Evolutionary conservation across 2,797 vertebrate genomes (phyloP).

Genomic region (Chaunax sp.): DNA sequence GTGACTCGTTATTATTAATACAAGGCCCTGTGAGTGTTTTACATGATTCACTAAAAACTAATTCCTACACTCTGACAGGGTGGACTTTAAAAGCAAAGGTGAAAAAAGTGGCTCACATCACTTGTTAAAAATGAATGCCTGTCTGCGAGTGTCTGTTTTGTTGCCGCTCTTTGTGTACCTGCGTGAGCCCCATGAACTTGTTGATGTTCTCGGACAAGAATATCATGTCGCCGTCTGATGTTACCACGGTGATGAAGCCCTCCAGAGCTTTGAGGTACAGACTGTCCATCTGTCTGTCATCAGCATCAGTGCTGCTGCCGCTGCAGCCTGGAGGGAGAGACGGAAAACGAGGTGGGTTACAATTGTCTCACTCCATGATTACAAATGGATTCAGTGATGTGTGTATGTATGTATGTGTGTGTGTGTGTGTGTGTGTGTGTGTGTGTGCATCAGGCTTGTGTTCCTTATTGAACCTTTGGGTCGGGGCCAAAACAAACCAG

Average conservation of each 20-base stretch:
- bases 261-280: slow-evolving; percentile 96
- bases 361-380: not conserved
- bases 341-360: not conserved
- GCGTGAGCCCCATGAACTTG: slow-evolving; percentile 97
- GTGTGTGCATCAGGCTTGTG: slow-evolving; percentile 39
- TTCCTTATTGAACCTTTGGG: slow-evolving; percentile 73
- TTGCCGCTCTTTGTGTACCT: slow-evolving; percentile 81
- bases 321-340: slow-evolving; percentile 64
- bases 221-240: slow-evolving; percentile 97
- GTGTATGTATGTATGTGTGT: slow-evolving; percentile 1
- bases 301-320: slow-evolving; percentile 62
- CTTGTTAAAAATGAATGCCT: not conserved
- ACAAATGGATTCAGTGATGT: slow-evolving; percentile 22
- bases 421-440: slow-evolving; percentile 11
- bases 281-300: slow-evolving; percentile 91
- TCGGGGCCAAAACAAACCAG: slow-evolving; percentile 80
- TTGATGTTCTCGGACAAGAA: slow-evolving; percentile 98
- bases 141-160: not conserved
- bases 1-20: no score
- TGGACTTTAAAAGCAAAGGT: no score
- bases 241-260: slow-evolving; percentile 96
- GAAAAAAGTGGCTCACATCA: no score
- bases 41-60: no score
- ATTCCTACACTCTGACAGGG: no score
- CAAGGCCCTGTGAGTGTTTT: no score